These are phyloP conservation scores for Triops longicaudatus DNA, from an alignment of 1,140 invertebrate species.

Conservation along the genomic window DNA sequence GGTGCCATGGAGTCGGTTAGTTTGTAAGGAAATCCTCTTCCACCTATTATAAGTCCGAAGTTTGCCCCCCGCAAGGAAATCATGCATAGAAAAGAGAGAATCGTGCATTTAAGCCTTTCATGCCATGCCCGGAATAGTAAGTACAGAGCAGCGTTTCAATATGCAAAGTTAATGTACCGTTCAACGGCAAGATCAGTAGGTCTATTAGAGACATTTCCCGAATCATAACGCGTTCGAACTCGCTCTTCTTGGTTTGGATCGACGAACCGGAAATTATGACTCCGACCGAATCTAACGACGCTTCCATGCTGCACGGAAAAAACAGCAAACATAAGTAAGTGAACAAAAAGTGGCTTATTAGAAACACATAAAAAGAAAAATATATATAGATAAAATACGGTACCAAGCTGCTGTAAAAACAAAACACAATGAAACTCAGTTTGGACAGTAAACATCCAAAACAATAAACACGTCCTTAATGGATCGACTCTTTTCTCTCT, in stretches of 20 bases:
- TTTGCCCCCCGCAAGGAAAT: background rate
- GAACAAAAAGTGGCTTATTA: background rate
- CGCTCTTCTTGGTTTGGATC: slow-evolving; percentile 82
- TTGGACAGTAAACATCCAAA: too few species aligned
- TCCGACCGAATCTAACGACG: slow-evolving; percentile 78
- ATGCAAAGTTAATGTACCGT: background rate
- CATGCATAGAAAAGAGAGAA: background rate
- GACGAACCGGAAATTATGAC: slow-evolving; percentile 81
- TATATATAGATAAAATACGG: background rate
- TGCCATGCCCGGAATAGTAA: background rate
- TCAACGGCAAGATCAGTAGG: background rate
- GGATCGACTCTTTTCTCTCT: too few species aligned
- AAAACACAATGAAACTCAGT: too few species aligned
- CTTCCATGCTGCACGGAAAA: slow-evolving; percentile 51
- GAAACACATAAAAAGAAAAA: slow-evolving; percentile 16
- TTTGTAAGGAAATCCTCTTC: background rate
- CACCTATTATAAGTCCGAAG: background rate
- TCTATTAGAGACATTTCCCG: background rate
- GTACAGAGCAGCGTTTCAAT: background rate
- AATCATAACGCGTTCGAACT: slow-evolving; percentile 31
- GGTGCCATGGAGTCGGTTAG: background rate
- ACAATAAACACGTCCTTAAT: too few species aligned
- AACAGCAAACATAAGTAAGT: background rate
- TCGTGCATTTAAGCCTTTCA: background rate
- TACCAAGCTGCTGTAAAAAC: too few species aligned